These are phyloP conservation scores for Acanthococcus lagerstroemiae DNA, from an alignment of 2,888 invertebrate species.

Conservation along the genomic window DNA sequence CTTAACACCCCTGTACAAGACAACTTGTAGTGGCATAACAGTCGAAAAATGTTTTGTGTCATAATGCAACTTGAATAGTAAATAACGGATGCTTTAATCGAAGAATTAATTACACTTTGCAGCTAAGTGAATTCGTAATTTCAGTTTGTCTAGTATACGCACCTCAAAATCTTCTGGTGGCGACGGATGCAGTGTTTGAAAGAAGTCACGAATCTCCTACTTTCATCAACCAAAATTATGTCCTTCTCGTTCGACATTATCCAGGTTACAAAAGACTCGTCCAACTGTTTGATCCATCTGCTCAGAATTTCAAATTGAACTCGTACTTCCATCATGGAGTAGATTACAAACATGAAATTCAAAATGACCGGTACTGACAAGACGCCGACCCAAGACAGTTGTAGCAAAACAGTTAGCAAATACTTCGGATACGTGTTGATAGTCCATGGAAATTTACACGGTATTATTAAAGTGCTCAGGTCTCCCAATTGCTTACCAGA, in stretches of 20 bases:
- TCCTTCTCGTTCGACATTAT: not conserved
- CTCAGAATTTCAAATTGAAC: not conserved
- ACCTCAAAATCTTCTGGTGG: slow-evolving; percentile 2
- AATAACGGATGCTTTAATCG: too few species aligned
- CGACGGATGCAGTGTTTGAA: not conserved
- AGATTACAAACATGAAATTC: not conserved
- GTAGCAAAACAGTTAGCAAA: not conserved
- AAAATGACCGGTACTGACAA: not conserved
- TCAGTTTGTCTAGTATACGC: too few species aligned
- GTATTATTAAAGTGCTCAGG: not conserved
- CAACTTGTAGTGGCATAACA: too few species aligned
- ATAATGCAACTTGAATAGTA: too few species aligned
- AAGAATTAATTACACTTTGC: too few species aligned
- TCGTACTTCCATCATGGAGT: not conserved
- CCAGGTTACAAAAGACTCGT: too few species aligned
- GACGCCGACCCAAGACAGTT: not conserved
- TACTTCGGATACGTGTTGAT: not conserved
- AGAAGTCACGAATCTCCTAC: too few species aligned
- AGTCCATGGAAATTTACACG: not conserved
- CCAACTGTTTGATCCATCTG: not conserved
- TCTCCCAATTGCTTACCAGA: not conserved
- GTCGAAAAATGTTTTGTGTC: too few species aligned
- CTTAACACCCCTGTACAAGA: too few species aligned
- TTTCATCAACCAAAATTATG: not conserved
- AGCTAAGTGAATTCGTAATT: too few species aligned